Percentiles rank a stretch among this genome's conserved stretches.
phyloP scores from a whole-genome alignment of 2,113 vertebrate species.

The Glareola pratincola region DNA sequence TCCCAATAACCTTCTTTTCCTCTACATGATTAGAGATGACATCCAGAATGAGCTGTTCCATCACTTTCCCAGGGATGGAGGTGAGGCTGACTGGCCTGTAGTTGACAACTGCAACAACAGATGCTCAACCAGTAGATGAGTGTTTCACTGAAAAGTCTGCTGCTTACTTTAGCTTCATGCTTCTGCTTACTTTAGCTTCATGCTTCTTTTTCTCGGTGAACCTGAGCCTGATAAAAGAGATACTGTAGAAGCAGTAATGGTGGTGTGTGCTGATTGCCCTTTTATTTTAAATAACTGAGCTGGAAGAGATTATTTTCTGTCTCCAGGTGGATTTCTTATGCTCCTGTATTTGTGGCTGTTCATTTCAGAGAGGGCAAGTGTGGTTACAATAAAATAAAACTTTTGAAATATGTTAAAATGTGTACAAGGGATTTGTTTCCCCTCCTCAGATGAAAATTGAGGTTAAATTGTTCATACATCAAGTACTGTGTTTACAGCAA shows the following conservation, averaged over 20 bases:
- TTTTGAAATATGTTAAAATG: not conserved
- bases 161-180: not conserved
- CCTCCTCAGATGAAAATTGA: not conserved
- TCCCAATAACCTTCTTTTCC: not conserved
- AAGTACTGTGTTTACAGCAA: not conserved
- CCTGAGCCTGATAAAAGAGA: not conserved
- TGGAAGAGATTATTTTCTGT: not conserved
- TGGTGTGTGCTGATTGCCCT: not conserved
- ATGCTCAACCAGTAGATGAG: not conserved
- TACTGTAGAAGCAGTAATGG: not conserved
- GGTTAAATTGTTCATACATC: not conserved
- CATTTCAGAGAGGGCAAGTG: not conserved
- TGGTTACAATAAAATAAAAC: not conserved
- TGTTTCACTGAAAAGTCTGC: not conserved
- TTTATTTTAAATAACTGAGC: not conserved
- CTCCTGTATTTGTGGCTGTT: not conserved
- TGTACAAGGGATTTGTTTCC: fast-evolving
- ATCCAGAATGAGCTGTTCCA: not conserved
- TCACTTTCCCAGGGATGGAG: not conserved
- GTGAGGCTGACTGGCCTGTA: not conserved
- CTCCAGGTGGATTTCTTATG: not conserved
- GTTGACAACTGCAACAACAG: not conserved
- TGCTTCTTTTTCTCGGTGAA: not conserved
- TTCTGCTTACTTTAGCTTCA: not conserved
- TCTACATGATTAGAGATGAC: not conserved